Evolutionary conservation across 1,140 invertebrate genomes (phyloP).

Genomic region (Lepidurus apus): DNA sequence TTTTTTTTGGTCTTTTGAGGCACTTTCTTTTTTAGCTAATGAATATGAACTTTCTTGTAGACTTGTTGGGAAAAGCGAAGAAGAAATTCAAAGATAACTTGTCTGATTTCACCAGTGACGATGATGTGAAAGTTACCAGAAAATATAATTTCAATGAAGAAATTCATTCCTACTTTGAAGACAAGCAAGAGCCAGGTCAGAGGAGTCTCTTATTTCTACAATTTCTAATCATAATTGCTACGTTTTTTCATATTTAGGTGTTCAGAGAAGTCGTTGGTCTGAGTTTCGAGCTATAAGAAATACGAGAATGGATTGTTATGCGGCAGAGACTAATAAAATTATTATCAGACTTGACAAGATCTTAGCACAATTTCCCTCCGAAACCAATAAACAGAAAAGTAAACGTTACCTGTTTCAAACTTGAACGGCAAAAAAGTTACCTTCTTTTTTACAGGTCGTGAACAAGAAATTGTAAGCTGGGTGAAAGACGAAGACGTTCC

Average conservation of each 20-base stretch:
- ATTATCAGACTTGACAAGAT: conserved; percentile 90
- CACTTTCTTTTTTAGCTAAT: conserved; percentile 34
- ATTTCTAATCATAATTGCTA: not conserved
- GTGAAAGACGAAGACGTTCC: conserved; percentile 82
- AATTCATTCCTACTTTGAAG: conserved; percentile 28
- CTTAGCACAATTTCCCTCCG: conserved; percentile 70
- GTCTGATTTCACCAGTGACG: conserved; percentile 49
- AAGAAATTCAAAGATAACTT: conserved; percentile 79
- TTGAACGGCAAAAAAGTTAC: not conserved
- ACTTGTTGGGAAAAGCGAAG: conserved; percentile 80
- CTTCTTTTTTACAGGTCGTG: conserved; percentile 53
- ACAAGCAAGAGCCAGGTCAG: conserved; percentile 29
- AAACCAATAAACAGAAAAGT: conserved; percentile 77
- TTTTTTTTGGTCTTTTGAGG: conserved; percentile 33
- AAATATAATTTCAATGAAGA: conserved; percentile 24
- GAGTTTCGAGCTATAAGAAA: conserved; percentile 72
- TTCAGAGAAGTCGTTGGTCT: conserved; percentile 60
- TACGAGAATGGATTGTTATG: conserved; percentile 72
- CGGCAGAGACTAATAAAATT: conserved; percentile 91
- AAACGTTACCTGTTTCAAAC: conserved; percentile 33
- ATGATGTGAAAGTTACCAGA: conserved; percentile 47
- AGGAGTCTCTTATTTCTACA: not conserved
- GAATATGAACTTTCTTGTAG: conserved; percentile 50
- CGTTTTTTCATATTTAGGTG: conserved; percentile 48
- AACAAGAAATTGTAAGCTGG: conserved; percentile 83